Evolutionary conservation across 1,140 invertebrate genomes (phyloP), one percentile per base, ranked within the genome.

Genomic region (Zophobas atratus): DNA sequence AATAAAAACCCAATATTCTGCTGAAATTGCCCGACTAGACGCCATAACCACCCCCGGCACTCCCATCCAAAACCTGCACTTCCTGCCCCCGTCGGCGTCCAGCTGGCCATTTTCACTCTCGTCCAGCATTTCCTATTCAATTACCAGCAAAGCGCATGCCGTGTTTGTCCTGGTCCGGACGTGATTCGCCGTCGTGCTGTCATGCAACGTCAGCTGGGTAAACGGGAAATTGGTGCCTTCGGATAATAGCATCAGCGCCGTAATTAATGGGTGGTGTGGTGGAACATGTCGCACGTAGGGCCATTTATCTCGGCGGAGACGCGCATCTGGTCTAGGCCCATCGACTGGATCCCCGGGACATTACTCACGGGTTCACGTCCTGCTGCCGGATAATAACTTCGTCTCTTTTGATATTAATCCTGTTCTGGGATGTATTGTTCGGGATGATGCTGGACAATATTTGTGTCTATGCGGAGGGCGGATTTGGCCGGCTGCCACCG

Each of bases 211-310:
- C 56, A 60, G 56, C 60, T 67, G 60, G 60, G 43, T 67, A 67
- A 67, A 38, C 43, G 43, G 60, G 60, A 67, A 67, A 67, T 67
- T 67, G 60, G 60, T 67, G 39, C 60, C 60, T 38, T 67, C 60
- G 60, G 38, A 67, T 43, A 67, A 67, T 67, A 67, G 60, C 60
- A 43, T 67, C 60, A 67, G 39, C 2, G 39, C 1, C 39, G 60
- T 67, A 67, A 67, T 67, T 67, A 67, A 67, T 67, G 60, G 60
- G 38, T 33, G 33, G 60, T 67, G 43, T 39, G 43, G 38, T 67
- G 39, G 60, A 43, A 67, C 60, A 67, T 67, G 60, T 67, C 60
- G 60, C 60, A 67, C 60, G 60, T 67, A 67, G 41, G 39, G 39
- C 39, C 38, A 67, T 67, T 67, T 67, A 67, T 67, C 60, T 67